Percentiles rank a stretch among this genome's conserved stretches.
These are phyloP conservation scores for Sialis fuliginosa DNA, from an alignment of 2,888 invertebrate genomes.

Conservation along the genomic window DNA sequence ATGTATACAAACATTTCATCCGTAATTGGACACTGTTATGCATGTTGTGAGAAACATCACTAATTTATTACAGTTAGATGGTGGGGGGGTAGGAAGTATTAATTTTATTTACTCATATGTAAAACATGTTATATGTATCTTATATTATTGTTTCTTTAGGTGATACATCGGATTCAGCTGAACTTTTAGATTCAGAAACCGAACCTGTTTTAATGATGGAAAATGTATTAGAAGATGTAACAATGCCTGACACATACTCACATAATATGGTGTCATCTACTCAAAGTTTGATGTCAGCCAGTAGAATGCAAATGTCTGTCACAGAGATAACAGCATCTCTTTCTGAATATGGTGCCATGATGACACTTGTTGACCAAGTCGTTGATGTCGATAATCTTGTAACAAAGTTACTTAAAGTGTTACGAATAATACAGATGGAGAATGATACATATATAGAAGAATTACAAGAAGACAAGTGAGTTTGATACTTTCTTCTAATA, in stretches of 20 bases:
- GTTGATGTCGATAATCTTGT: constrained; percentile 59
- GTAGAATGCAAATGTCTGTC: constrained; percentile 18
- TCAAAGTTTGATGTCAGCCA: constrained; percentile 28
- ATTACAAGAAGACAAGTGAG: constrained; percentile 44
- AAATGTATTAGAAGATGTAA: constrained; percentile 48
- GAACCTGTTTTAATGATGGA: constrained; percentile 71
- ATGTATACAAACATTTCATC: too few species aligned
- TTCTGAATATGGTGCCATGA: constrained; percentile 34
- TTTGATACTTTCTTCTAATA: background rate
- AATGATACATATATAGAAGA: constrained; percentile 47
- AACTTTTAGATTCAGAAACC: constrained; percentile 65
- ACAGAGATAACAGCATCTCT: constrained; percentile 20
- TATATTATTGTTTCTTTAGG: too few species aligned
- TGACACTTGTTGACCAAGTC: constrained; percentile 50
- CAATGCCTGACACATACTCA: constrained; percentile 43
- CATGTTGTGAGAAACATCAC: background rate
- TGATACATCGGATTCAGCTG: constrained; percentile 47
- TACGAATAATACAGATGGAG: constrained; percentile 54
- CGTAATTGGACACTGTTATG: background rate
- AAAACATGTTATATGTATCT: background rate
- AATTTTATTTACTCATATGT: too few species aligned
- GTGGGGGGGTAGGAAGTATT: too few species aligned
- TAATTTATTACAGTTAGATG: background rate
- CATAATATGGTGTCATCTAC: constrained; percentile 48
- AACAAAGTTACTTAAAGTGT: constrained; percentile 51